Conservation (phyloP, 2,888 invertebrate genomes). For the Drosophila emarginata region DNA sequence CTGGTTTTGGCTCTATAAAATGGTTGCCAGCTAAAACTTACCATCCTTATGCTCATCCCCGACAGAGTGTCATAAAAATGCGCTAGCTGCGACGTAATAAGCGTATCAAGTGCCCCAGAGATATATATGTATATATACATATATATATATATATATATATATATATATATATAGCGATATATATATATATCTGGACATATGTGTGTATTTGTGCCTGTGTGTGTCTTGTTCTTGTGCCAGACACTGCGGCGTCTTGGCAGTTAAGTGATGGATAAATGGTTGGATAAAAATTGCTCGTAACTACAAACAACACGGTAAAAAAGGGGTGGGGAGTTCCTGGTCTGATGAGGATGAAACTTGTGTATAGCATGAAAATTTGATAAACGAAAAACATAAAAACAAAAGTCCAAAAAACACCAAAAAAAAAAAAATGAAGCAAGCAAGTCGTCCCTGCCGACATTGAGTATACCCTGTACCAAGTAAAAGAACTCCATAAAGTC, state of each 20-base stretch:
- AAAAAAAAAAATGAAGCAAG: background rate
- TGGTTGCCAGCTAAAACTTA: slow-evolving; percentile 42
- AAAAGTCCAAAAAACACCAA: slow-evolving; percentile 47
- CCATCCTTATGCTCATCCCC: slow-evolving; percentile 12
- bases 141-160: slow-evolving; percentile 21
- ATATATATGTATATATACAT: slow-evolving; percentile 27
- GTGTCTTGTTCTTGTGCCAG: slow-evolving; percentile 48
- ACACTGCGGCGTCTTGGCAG: slow-evolving; percentile 61
- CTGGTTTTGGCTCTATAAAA: slow-evolving; percentile 58
- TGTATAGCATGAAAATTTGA: slow-evolving; percentile 70
- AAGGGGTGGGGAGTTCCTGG: background rate
- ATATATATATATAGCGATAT: slow-evolving; percentile 32
- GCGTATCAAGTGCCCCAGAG: slow-evolving; percentile 70
- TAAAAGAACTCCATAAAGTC: too few relatives aligned
- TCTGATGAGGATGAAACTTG: slow-evolving; percentile 12
- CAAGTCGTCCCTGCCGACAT: too few relatives aligned
- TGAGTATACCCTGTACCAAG: too few relatives aligned
- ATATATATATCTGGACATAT: slow-evolving; percentile 20
- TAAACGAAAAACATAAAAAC: slow-evolving; percentile 62
- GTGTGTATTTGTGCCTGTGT: slow-evolving; percentile 27
- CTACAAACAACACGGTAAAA: slow-evolving; percentile 41
- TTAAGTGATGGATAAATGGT: slow-evolving; percentile 77
- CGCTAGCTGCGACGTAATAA: slow-evolving; percentile 64
- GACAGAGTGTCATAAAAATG: slow-evolving; percentile 59
- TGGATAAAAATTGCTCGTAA: slow-evolving; percentile 73